Percentiles rank a stretch among this genome's conserved stretches.
phyloP scores from a whole-genome alignment of 2,113 vertebrate species.

The Anhinga anhinga region DNA sequence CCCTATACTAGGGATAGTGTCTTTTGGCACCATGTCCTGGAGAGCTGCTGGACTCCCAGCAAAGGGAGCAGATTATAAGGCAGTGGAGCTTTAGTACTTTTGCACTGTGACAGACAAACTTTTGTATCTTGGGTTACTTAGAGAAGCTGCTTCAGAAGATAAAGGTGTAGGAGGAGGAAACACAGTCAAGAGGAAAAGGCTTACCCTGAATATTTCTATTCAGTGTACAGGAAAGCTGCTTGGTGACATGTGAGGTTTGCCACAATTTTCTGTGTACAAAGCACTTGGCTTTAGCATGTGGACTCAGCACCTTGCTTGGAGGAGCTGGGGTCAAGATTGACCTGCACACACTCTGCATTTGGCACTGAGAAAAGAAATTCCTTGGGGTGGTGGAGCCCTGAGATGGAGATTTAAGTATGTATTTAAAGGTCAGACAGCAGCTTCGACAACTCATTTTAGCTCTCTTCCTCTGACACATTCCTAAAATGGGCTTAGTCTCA shows the following conservation, averaged over 20 bases:
- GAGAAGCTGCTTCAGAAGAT: not conserved
- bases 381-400: not conserved
- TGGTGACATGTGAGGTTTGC: not conserved
- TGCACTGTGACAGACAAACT: not conserved
- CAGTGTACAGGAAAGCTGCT: not conserved
- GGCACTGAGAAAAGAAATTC: not conserved
- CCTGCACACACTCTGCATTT: not conserved
- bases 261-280: not conserved
- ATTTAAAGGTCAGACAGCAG: not conserved
- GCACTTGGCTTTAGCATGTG: not conserved
- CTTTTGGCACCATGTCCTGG: accelerated
- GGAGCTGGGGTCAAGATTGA: not conserved
- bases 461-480: not conserved
- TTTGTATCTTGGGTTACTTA: not conserved
- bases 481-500: not conserved
- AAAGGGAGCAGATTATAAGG: not conserved
- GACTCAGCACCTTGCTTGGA: not conserved
- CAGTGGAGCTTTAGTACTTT: not conserved
- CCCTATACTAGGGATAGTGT: too few relatives aligned
- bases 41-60: not conserved
- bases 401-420: not conserved
- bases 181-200: not conserved
- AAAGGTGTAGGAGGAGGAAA: not conserved
- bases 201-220: not conserved
- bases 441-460: not conserved